Evolutionary conservation across 2,113 vertebrate species (phyloP), one percentile per base, ranked within the genome.

Genomic region (Gopherus evgoodei): DNA sequence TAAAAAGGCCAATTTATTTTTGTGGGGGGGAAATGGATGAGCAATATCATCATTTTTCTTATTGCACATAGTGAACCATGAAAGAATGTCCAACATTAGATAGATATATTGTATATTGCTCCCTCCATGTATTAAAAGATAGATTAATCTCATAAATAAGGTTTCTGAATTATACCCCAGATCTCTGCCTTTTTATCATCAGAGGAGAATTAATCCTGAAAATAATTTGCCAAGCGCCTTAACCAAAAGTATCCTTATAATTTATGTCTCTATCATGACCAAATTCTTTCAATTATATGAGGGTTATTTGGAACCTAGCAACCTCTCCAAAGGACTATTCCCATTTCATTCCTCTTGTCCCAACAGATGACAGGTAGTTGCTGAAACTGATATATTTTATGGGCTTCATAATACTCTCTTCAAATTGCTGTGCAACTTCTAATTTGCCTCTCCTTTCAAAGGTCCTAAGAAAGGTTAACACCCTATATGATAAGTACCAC

Each of bases 341-440:
- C 82, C 82, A 42, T 94, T 97, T 95, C 59, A 86, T 91, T 91
- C 72, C 42, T 93, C 94, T 97, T 93, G 88, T 94, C 62, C 24
- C 10, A 93, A 56, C 76, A 93, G 75, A 96, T 92, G 87, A 94
- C 87, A 96, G 62, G 8, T 93, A 89, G 90, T 93, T 97, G 88
- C 91, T 94, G 93, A 98, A 98, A 97, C 62, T 95, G 94, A 96
- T 97, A 82, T 93, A 65, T 94, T 97, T 92, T 91, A 93, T 47
- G 89, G 89, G 90, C 75, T 94, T 96, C 49, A 88, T 94, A 96
- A 92, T 25, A 50, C 79, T 75, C 13, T 96, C 81, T 95, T 97
- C 83, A 94, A 94, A 95, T 90, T 90, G 90, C 69, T 88, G 17
- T 72, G 75, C 21, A 93, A 59, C 89, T 96, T 95, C 50, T 95